Percentiles rank a stretch among this genome's conserved stretches.
Evolutionary conservation across 2,888 invertebrate genomes (phyloP).

Genomic region (Erebia epiphron): DNA sequence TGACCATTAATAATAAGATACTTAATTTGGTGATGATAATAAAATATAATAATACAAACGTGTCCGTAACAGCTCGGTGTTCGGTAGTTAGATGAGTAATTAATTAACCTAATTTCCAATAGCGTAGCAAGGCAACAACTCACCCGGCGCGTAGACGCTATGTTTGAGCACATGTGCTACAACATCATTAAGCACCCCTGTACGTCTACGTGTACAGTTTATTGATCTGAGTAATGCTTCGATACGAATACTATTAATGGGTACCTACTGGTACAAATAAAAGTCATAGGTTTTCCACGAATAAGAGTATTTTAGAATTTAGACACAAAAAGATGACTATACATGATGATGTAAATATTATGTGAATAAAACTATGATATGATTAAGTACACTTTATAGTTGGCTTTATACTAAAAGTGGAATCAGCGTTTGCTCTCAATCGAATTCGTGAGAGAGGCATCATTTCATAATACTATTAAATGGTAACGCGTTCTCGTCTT

Average conservation of each 20-base stretch:
- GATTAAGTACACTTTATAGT: no score
- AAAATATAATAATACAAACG: neutral
- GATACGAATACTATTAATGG: constrained; percentile 14
- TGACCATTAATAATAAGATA: neutral
- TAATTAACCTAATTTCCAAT: constrained; percentile 35
- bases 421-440: no score
- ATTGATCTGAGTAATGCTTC: constrained; percentile 40
- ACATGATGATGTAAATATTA: no score
- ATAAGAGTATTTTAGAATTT: no score
- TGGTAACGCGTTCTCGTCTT: no score
- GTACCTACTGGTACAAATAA: neutral
- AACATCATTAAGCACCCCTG: constrained; percentile 42
- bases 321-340: no score
- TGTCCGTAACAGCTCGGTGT: neutral
- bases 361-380: no score
- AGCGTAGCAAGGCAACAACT: constrained; percentile 30
- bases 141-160: constrained; percentile 37
- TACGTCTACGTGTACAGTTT: constrained; percentile 43
- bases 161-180: constrained; percentile 45
- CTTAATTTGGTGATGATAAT: neutral
- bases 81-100: constrained; percentile 14
- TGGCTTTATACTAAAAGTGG: no score
- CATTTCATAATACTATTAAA: no score
- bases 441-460: no score
- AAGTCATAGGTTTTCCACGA: neutral